These are phyloP conservation scores for Sesamia nonagrioides DNA, from an alignment of 1,140 invertebrate species.

Conservation along the genomic window DNA sequence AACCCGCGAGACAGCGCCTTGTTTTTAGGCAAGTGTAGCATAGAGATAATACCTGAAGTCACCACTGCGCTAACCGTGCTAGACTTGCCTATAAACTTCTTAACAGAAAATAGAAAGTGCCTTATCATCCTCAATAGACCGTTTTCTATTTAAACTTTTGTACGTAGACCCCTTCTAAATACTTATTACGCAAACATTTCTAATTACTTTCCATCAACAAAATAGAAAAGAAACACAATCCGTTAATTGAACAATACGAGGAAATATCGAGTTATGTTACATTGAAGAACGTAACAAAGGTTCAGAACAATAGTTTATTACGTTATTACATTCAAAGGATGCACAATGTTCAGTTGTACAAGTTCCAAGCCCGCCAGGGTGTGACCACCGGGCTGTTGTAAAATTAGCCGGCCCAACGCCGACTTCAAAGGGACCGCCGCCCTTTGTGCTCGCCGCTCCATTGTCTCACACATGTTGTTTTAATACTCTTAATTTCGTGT, in stretches of 20 bases:
- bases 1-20: no score
- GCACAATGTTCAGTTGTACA: slow-evolving; percentile 44
- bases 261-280: not conserved
- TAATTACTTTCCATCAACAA: not conserved
- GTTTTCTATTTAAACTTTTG: not conserved
- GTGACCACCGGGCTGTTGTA: slow-evolving; percentile 70
- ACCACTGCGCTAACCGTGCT: no score
- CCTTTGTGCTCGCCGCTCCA: slow-evolving; percentile 74
- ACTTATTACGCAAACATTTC: not conserved
- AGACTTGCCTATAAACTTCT: no score
- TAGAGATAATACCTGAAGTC: no score
- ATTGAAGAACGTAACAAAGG: slow-evolving; percentile 1
- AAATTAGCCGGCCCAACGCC: slow-evolving; percentile 68
- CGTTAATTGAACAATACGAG: not conserved
- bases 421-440: slow-evolving; percentile 73
- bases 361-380: slow-evolving; percentile 42
- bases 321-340: slow-evolving; percentile 27
- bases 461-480: slow-evolving; percentile 82
- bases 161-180: slow-evolving; percentile 1
- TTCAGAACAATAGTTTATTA: slow-evolving; percentile 20
- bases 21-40: no score
- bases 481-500: slow-evolving; percentile 82
- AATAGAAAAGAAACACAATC: slow-evolving; percentile 1
- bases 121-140: not conserved
- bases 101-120: not conserved